Base-by-base conservation (phyloP, 2,113 vertebrate genomes). In the Eubucco bourcierii region DNA sequence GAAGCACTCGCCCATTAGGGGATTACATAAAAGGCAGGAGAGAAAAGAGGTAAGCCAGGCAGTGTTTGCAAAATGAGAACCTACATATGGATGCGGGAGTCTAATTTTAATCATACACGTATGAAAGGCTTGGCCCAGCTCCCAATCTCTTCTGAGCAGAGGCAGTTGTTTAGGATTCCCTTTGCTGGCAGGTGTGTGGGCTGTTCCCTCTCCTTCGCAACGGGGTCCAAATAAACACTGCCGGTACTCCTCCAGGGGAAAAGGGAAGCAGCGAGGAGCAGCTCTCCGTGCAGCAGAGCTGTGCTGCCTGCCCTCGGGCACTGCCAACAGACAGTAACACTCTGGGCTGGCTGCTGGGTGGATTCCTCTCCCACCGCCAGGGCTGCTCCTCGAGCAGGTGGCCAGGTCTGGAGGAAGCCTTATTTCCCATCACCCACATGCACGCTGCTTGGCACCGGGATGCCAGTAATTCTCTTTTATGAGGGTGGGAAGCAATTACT, bases 91-190 rank as follows among this genome's bases (percentile, higher is more conserved):
- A 90, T 93, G 86, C 77, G 64, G 72, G 67, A 95, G 86, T 59
- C 89, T 96, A 93, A 96, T 90, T 96, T 96, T 96, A 95, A 92
- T 92, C 95, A 77, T 74, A 68, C 81, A 93, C 7, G 16, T 90
- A 84, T 61, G 89, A 94, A 89, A 87, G 24, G 52, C 27, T 80
- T 96, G 91, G 93, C 90, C 61, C 81, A 52, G 84, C 68, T 95
- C 95, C 93, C 84, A 87, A 2, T 80, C 58, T 91, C 74, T 93
- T 94, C 81, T 27, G 81, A 84, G 87, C 55, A 1, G 80, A 61
- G 87, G 80, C 88, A 87, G 88, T 95, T 83, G 87, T 91, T 81
- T 78, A 96, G 95, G 95, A 96, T 95, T 96, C 96, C 94, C 93
- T 88, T 95, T 92, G 78, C 77, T 95, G 93, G 96, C 94, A 95